These are phyloP conservation scores for Archivesica marissinica DNA, from an alignment of 1,140 invertebrate species.

Conservation along the genomic window DNA sequence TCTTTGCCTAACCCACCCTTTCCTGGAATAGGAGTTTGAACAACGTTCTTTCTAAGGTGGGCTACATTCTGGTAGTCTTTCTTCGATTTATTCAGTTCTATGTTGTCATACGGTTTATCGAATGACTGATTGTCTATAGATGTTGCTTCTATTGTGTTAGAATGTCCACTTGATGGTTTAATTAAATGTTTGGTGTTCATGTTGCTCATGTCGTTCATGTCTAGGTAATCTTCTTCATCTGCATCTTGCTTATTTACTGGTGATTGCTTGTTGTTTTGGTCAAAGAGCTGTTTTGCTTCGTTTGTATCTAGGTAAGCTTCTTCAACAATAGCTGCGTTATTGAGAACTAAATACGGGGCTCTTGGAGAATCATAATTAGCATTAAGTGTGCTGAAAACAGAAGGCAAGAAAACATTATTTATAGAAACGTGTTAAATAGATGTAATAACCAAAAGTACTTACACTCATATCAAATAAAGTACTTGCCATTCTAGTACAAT, in stretches of 20 bases:
- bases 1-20: too few species aligned
- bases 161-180: background rate
- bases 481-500: too few species aligned
- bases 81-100: background rate
- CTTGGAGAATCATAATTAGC: too few species aligned
- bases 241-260: background rate
- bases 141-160: background rate
- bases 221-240: background rate
- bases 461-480: too few species aligned
- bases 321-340: background rate
- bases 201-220: background rate
- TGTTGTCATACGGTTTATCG: background rate
- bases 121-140: background rate
- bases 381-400: too few species aligned
- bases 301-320: background rate
- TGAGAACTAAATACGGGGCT: background rate
- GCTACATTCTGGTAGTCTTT: slow-evolving; percentile 1
- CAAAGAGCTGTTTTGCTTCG: background rate
- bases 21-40: too few species aligned
- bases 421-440: too few species aligned
- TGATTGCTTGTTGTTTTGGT: background rate
- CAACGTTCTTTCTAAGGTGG: background rate
- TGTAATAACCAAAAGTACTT: too few species aligned
- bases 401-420: too few species aligned
- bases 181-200: background rate